phyloP scores from a whole-genome alignment of 1,140 invertebrate species.

The Drosophila baimaii region DNA sequence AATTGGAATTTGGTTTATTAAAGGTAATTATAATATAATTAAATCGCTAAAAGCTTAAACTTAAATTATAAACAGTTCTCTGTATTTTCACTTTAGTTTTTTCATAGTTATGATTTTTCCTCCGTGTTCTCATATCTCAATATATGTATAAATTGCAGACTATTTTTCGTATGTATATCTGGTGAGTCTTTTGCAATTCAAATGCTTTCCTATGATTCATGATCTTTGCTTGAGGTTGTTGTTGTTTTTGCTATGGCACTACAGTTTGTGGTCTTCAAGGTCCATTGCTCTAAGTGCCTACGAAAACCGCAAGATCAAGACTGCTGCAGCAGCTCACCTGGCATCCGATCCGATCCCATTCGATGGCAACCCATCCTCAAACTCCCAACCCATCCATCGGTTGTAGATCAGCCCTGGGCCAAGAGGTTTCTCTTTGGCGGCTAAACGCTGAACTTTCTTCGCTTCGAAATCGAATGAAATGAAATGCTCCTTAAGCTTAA shows the following conservation, averaged over 20 bases:
- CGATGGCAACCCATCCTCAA: constrained; percentile 9
- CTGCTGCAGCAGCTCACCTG: constrained; percentile 29
- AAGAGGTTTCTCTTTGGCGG: constrained; percentile 66
- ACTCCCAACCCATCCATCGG: constrained; percentile 34
- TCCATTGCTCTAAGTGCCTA: constrained; percentile 58
- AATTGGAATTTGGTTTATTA: too few relatives aligned
- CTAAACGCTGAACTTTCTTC: constrained; percentile 69
- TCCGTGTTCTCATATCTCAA: constrained; percentile 2
- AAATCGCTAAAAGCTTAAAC: too few relatives aligned
- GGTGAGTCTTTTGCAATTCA: constrained; percentile 75
- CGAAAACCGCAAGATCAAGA: constrained; percentile 50
- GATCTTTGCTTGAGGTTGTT: constrained; percentile 24
- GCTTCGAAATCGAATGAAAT: constrained; percentile 69
- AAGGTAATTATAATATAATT: too few relatives aligned
- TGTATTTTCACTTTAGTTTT: fast-evolving
- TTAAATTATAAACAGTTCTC: neutral
- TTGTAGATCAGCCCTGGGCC: constrained; percentile 63
- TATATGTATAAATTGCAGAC: constrained; percentile 40
- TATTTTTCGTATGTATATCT: constrained; percentile 54
- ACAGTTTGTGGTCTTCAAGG: constrained; percentile 58
- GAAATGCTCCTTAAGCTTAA: constrained; percentile 83
- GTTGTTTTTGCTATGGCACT: constrained; percentile 23
- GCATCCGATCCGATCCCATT: constrained; percentile 17
- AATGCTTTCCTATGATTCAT: constrained; percentile 67
- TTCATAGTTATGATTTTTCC: neutral